Base-by-base conservation (phyloP, 2,113 vertebrate species). In the Vulpes vulpes region DNA sequence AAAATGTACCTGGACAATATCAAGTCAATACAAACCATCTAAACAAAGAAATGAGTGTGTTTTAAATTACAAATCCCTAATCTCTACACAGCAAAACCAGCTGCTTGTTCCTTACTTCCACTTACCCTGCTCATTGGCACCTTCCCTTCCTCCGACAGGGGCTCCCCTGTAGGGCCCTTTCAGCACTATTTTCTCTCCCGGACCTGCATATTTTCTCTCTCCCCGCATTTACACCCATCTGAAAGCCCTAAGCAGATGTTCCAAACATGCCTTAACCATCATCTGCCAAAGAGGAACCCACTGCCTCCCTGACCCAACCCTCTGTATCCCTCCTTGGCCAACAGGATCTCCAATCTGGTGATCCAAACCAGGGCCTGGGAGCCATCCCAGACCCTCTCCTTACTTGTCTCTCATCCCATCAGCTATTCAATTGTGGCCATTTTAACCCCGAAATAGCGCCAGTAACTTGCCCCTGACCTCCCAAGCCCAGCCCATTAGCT, bases 361-460 rank as follows among this genome's bases (percentile, higher is more conserved):
- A 27, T 0, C 6, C 32, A 12, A 27, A 79, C n/a, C 25, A n/a
- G 6, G 10, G 9, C 0, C n/a, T 14, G 67, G 15, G 12, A 0
- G 8, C 25, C n/a, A 0, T 20, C 19, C 19, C 0, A 5, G 23
- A 9, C 38, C 35, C 53, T 38, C 38, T 51, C n/a, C 15, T 22
- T 16, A 14, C 30, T 20, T 30, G 1, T 78, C 60, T 35, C 95
- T 64, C 4, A 43, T 1, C 55, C 8, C 11, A 0, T 5, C 74
- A 43, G 14, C 7, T 51, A 38, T 11, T 23, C 23, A 30, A 64
- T n/a, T 30, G 9, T 0, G 1, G 62, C n/a, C 8, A 8, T 2
- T 23, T 32, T 2, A 51, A 11, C 14, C 4, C 16, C 67, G 38
- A 27, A 4, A 0, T 1, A 2, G 0, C 0, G 0, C 79, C 5